Percentiles rank a stretch among this genome's conserved stretches.
Evolutionary conservation across 2,888 invertebrate species (phyloP).

Genomic region (Stenodera caucasica): DNA sequence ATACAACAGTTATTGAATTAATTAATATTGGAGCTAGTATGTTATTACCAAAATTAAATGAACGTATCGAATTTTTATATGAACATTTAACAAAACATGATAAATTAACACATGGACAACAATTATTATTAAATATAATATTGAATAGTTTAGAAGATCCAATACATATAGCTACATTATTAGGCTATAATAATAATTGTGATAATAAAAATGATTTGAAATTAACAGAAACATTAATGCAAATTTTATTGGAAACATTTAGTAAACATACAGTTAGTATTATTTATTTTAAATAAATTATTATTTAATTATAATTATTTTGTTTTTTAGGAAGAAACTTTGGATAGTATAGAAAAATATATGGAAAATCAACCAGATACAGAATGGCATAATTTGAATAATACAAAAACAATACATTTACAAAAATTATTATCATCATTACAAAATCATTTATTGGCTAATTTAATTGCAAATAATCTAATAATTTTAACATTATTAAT

Average conservation of each 20-base stretch:
- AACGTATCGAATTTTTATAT: slow-evolving; percentile 62
- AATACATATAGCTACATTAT: slow-evolving; percentile 60
- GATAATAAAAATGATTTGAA: slow-evolving; percentile 45
- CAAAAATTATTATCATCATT: slow-evolving; percentile 61
- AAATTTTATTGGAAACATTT: slow-evolving; percentile 60
- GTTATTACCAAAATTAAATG: slow-evolving; percentile 62
- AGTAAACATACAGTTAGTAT: slow-evolving; percentile 59
- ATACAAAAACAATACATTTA: slow-evolving; percentile 53
- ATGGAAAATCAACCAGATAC: slow-evolving; percentile 41
- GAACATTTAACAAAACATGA: slow-evolving; percentile 60
- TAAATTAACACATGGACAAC: slow-evolving; percentile 62
- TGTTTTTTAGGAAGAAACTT: slow-evolving; percentile 48
- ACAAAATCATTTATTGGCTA: slow-evolving; percentile 63
- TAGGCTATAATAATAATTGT: slow-evolving; percentile 55
- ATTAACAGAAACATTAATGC: slow-evolving; percentile 59
- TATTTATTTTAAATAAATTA: slow-evolving; percentile 1
- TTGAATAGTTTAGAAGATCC: slow-evolving; percentile 65
- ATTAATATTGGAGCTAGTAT: slow-evolving; percentile 63
- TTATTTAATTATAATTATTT: slow-evolving; percentile 12
- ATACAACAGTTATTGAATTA: slow-evolving; percentile 61
- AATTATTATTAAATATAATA: slow-evolving; percentile 63
- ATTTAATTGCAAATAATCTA: slow-evolving; percentile 47
- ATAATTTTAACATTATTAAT: not conserved
- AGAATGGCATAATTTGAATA: slow-evolving; percentile 47
- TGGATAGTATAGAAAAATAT: slow-evolving; percentile 44